phyloP scores from a whole-genome alignment of 2,113 vertebrate genomes.

The Labrus mixtus region DNA sequence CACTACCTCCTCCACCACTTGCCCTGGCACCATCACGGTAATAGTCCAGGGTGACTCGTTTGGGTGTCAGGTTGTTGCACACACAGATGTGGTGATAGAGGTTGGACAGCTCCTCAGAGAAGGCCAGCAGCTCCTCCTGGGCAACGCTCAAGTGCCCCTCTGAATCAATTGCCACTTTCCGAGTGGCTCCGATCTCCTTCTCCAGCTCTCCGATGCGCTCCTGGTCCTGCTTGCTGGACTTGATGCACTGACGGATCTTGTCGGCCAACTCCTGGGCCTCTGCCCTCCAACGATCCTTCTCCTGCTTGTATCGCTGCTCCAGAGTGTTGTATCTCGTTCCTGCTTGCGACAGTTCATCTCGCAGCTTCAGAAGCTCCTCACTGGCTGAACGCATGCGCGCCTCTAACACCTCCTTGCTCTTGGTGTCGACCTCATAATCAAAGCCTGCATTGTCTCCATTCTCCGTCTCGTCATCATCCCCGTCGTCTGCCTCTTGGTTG shows the following conservation, averaged over 20 bases:
- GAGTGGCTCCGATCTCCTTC: conserved; percentile 83
- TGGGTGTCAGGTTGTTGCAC: conserved; percentile 87
- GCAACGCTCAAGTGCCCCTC: conserved; percentile 84
- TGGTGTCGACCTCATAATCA: conserved; percentile 81
- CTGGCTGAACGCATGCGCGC: conserved; percentile 77
- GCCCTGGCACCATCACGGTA: conserved; percentile 80
- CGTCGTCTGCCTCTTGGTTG: conserved; percentile 39
- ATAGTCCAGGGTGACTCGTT: conserved; percentile 87
- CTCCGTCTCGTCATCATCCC: conserved; percentile 29
- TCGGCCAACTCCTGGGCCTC: conserved; percentile 84
- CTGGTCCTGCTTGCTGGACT: conserved; percentile 83
- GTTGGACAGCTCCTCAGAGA: conserved; percentile 88
- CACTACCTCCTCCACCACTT: conserved; percentile 33
- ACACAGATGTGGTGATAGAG: conserved; percentile 90
- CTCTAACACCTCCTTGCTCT: conserved; percentile 82
- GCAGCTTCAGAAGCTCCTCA: conserved; percentile 80
- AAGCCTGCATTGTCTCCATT: conserved; percentile 55
- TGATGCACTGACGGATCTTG: conserved; percentile 85
- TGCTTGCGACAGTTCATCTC: conserved; percentile 83
- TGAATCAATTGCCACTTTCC: conserved; percentile 84
- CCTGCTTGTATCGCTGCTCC: conserved; percentile 81
- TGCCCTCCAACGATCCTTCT: conserved; percentile 83
- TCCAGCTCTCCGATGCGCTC: conserved; percentile 85
- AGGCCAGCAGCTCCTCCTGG: conserved; percentile 87
- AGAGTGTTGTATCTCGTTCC: conserved; percentile 75